A percentile compares a stretch with the other conserved stretches of the same genome.
These are phyloP conservation scores for Rhinogobio ventralis DNA, from an alignment of 2,797 vertebrate species.

Conservation along the genomic window DNA sequence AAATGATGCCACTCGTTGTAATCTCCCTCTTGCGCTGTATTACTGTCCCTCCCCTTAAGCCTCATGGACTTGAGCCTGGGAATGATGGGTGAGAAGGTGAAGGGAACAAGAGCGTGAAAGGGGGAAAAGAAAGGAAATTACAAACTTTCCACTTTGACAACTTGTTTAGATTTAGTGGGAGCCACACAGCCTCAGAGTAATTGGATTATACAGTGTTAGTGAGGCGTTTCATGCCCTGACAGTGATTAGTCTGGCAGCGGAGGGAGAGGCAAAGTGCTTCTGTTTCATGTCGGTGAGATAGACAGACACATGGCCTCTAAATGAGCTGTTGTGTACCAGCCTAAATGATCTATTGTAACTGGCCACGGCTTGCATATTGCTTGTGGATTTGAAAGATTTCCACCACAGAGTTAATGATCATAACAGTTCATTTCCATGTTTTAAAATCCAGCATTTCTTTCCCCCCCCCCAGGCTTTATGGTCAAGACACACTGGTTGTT, in stretches of 20 bases:
- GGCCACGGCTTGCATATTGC: constrained; percentile 16
- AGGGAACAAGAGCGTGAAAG: constrained; percentile 26
- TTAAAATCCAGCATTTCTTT: constrained; percentile 11
- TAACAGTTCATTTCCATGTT: constrained; percentile 41
- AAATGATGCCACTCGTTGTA: background rate
- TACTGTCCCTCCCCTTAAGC: background rate
- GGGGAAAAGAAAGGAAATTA: constrained; percentile 45
- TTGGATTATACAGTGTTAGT: constrained; percentile 49
- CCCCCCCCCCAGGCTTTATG: constrained; percentile 24
- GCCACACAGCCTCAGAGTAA: constrained; percentile 39
- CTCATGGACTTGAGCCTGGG: background rate
- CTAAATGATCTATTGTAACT: constrained; percentile 52
- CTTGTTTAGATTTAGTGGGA: constrained; percentile 50
- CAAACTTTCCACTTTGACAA: constrained; percentile 52
- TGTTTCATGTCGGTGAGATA: constrained; percentile 39
- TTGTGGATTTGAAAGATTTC: constrained; percentile 42
- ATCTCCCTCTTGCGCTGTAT: background rate
- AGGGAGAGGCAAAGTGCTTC: constrained; percentile 41
- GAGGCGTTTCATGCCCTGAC: constrained; percentile 50
- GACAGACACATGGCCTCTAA: constrained; percentile 47
- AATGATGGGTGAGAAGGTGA: constrained; percentile 28
- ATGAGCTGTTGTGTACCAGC: constrained; percentile 45
- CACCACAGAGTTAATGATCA: constrained; percentile 51
- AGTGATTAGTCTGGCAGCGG: constrained; percentile 42
- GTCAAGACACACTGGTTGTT: constrained; percentile 31